Evolutionary conservation across 1,140 invertebrate genomes (phyloP), one percentile per base, ranked within the genome.

Genomic region (Bombus impatiens): DNA sequence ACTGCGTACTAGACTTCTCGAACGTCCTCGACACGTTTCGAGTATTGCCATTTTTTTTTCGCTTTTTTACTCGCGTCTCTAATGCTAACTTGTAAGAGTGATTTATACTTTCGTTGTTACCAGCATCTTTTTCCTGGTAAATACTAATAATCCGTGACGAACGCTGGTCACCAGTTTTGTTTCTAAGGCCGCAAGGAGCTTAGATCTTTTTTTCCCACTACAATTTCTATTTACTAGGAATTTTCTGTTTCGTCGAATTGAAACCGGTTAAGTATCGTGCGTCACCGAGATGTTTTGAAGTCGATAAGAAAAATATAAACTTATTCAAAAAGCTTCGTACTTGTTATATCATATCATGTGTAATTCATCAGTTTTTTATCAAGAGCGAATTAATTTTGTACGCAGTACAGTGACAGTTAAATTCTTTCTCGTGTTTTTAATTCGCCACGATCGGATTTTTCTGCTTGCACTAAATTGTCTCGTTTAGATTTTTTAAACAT

Each of bases 101-200:
- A 88, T 86, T 86, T 84, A 70, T 82, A 82, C 77, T 78, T 86
- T 91, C 86, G 47, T 82, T 76, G 78, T 84, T 87, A 87, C 62
- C 37, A 67, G 86, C 84, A 75, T 85, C 75, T 80, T 88, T 84
- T 89, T 86, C 71, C 75, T 79, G 32, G 84, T 88, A 87, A 90
- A 89, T 79, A 78, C 44, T 59, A 78, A 87, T 74, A 75, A 71
- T n/a, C 35, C n/a, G 32, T 42, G 47, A 68, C 44, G 72, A 82
- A 37, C 32, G 6, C 5, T 18, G 8, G 28, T 53, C 42, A n/a
- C 6, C 4, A 8, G 59, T 53, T 70, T 71, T n/a, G 28, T 65
- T 68, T 82, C 84, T 13, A 40, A 47, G 18, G 53, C 13, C 32
- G 25, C 12, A 13, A 25, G 0, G 12, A 83, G 72, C 53, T 68